phyloP scores from a whole-genome alignment of 2,113 vertebrate genomes.

The Actenoides hombroni region DNA sequence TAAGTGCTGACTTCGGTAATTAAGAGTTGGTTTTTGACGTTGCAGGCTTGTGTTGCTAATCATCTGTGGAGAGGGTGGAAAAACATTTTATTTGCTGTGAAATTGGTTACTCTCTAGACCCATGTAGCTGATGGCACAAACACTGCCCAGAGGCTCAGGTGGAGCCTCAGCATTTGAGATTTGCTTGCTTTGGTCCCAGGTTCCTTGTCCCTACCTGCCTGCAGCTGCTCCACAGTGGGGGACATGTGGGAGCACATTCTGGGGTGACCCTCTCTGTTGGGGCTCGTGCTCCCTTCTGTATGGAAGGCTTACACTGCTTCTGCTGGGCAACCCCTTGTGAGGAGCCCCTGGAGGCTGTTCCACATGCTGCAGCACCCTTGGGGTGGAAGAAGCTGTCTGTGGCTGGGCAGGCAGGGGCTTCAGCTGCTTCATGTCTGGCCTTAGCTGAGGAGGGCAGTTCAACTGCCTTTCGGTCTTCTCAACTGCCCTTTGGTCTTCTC shows the following conservation, averaged over 20 bases:
- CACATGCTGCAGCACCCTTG: rapidly evolving
- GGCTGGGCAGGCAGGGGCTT: background rate
- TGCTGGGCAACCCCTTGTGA: background rate
- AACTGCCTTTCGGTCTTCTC: background rate
- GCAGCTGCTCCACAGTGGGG: rapidly evolving
- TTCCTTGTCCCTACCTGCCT: background rate
- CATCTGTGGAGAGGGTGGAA: background rate
- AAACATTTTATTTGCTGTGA: background rate
- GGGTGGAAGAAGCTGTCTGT: background rate
- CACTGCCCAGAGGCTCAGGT: rapidly evolving
- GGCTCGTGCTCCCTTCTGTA: rapidly evolving
- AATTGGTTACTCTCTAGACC: background rate
- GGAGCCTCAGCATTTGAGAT: rapidly evolving
- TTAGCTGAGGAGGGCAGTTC: background rate
- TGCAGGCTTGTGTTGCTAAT: conserved; percentile 4
- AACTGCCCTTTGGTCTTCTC: background rate
- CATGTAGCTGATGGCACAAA: rapidly evolving
- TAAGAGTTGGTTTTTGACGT: conserved; percentile 13
- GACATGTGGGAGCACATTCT: background rate
- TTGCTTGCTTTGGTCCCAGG: background rate
- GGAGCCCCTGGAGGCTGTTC: background rate
- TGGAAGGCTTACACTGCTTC: background rate
- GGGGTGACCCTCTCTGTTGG: rapidly evolving
- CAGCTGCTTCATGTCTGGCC: background rate
- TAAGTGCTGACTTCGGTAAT: conserved; percentile 43